These are phyloP conservation scores for Sceloporus tristichus DNA, from an alignment of 2,113 vertebrate species.

Conservation along the genomic window DNA sequence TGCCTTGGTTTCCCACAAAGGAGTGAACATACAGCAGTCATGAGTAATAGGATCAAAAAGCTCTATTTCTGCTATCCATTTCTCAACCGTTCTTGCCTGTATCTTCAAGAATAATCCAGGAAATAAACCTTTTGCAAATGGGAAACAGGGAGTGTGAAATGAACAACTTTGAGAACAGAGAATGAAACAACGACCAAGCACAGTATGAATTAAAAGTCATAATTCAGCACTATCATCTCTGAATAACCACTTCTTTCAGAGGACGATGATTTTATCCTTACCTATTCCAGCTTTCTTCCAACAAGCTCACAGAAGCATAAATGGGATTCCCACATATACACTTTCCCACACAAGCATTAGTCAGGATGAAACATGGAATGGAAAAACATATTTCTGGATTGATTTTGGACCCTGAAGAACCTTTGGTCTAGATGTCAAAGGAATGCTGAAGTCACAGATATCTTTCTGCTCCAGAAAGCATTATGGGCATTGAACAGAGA, in stretches of 20 bases:
- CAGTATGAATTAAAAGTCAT: background rate
- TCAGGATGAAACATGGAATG: background rate
- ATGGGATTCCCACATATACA: background rate
- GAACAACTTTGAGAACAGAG: background rate
- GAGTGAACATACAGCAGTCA: background rate
- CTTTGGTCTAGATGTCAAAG: background rate
- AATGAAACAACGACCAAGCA: background rate
- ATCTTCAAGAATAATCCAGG: background rate
- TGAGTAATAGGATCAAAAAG: background rate
- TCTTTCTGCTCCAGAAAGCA: background rate
- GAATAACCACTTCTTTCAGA: background rate
- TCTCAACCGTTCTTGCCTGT: background rate
- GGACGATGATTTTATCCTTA: background rate
- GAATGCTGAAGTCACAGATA: fast-evolving
- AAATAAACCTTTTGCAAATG: background rate
- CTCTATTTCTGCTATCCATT: background rate
- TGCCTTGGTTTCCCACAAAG: background rate
- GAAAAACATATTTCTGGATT: background rate
- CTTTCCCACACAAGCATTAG: background rate
- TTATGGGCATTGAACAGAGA: background rate
- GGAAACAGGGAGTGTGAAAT: background rate
- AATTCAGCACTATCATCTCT: background rate
- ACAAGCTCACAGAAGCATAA: background rate
- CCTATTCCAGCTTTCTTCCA: background rate
- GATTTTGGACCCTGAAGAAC: background rate